These are phyloP conservation scores for Eriocheir sinensis DNA, from an alignment of 1,140 invertebrate genomes.

Conservation along the genomic window DNA sequence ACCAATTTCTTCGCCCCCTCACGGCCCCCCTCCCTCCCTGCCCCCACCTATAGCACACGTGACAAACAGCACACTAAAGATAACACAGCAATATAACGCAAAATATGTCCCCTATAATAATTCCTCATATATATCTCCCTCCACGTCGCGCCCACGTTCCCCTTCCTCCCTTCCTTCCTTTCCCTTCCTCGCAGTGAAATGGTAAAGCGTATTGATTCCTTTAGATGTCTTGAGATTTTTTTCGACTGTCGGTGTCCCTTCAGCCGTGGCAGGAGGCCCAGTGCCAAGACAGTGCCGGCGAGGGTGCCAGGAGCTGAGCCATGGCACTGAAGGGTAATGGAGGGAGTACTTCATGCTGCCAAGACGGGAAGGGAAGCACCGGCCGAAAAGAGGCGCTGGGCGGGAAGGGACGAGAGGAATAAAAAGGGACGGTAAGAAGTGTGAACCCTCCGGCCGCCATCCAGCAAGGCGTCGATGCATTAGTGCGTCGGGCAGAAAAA, in stretches of 20 bases:
- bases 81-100: neutral
- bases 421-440: too few relatives aligned
- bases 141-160: neutral
- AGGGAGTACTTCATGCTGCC: neutral
- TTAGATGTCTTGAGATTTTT: constrained; percentile 65
- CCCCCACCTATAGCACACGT: neutral
- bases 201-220: constrained; percentile 63
- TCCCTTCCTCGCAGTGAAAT: neutral
- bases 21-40: neutral
- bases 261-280: constrained; percentile 49
- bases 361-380: neutral
- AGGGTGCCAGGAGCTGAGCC: constrained; percentile 59
- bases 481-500: too few relatives aligned
- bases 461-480: too few relatives aligned
- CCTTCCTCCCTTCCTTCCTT: neutral
- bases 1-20: too few relatives aligned
- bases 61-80: neutral
- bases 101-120: constrained; percentile 9
- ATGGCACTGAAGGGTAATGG: constrained; percentile 63
- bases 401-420: too few relatives aligned
- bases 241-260: constrained; percentile 23
- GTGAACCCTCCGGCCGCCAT: too few relatives aligned
- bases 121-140: constrained; percentile 8
- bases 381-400: neutral
- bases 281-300: constrained; percentile 65